Conservation (phyloP, 2,797 vertebrate genomes). For the Periparus ater region DNA sequence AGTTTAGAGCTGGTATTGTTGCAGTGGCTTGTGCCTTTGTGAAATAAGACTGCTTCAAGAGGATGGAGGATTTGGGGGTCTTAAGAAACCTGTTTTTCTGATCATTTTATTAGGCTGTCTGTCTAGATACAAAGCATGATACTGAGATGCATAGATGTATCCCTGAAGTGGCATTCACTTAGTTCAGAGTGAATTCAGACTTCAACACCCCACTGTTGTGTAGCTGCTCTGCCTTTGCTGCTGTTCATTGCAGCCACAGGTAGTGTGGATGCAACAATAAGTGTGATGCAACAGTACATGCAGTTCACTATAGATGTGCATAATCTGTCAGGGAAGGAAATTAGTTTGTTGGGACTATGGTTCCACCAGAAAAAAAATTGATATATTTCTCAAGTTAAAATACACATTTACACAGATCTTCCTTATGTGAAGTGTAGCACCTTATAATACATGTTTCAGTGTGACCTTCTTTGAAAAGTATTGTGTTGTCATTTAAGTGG, state of each 20-base stretch:
- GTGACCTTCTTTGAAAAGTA: background rate
- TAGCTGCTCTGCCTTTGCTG: background rate
- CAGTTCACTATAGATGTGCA: background rate
- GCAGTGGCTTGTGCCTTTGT: background rate
- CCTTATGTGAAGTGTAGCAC: background rate
- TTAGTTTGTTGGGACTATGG: background rate
- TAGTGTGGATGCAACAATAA: background rate
- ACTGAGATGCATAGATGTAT: no score
- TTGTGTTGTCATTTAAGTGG: background rate
- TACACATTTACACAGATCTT: background rate
- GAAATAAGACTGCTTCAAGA: background rate
- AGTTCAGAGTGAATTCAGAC: background rate
- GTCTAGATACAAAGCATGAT: fast-evolving
- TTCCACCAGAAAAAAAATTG: background rate
- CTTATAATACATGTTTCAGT: background rate
- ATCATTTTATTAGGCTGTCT: background rate
- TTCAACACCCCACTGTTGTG: fast-evolving
- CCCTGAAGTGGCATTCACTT: background rate
- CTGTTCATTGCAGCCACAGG: background rate
- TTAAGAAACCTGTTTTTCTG: background rate
- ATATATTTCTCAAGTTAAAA: background rate
- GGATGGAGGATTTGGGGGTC: background rate
- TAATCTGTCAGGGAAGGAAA: background rate
- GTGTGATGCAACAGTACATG: fast-evolving
- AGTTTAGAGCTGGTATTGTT: background rate